Base-by-base conservation (phyloP, 2,797 vertebrate species). In the Crocidura indochinensis region DNA sequence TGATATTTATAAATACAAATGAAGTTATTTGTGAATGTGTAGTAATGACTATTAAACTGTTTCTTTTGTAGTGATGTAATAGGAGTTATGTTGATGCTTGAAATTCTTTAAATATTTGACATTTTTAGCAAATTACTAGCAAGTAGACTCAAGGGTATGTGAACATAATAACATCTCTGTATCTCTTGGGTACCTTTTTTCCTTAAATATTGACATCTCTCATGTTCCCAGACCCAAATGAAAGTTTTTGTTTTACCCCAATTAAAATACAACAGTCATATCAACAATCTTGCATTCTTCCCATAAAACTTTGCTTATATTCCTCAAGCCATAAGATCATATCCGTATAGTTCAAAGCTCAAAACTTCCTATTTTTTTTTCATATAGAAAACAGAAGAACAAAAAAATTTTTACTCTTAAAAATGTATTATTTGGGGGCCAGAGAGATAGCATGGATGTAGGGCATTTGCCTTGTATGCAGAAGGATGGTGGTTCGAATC, bases 141-240 rank as follows among this genome's bases (percentile, higher is more conserved):
- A 77, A 90, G 47, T 10, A 64, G 15, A 74, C 56, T 79, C 78
- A 27, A 91, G 85, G 24, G 65, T 14, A 24, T 46, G 44, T 73
- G 44, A 80, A 90, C 56, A 65, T 14, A 19, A 71, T 31, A 44
- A 49, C 51, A 14, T 73, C 38, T 27, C 49, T 64, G 1, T 72
- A 49, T 46, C 64, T 12, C 29, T 67, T 31, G 68, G 38, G 15
- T 38, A 79, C 15, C 6, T 7, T 81, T 84, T 78, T 7, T 49
- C 47, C 31, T 76, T 78, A 73, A 67, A 20, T 0, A 6, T 4
- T 79, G 47, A 75, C 31, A 60, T 9, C 38, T 87, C n/a, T 65
- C 83, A 85, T 56, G 8, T 72, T 15, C 7, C 24, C 20, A 60
- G 20, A n/a, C 20, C 11, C 27, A 47, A 27, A 26, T 38, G 19